Evolutionary conservation across 2,113 vertebrate species (phyloP).

Genomic region (Cephalopterus ornatus): DNA sequence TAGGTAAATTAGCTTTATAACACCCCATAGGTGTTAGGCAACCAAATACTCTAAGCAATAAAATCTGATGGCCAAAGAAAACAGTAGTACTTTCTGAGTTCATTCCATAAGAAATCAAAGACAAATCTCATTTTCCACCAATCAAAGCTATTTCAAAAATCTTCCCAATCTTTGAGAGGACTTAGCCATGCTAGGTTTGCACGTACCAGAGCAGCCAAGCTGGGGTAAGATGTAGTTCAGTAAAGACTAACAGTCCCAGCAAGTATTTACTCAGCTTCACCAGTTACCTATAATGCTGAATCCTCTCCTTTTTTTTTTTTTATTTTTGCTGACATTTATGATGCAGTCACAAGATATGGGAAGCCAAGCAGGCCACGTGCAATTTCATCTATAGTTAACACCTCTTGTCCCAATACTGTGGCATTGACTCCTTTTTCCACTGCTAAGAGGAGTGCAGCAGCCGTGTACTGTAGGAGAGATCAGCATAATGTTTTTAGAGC

Average conservation of each 20-base stretch:
- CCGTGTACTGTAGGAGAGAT: not conserved
- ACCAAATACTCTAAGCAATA: not conserved
- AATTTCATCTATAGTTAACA: not conserved
- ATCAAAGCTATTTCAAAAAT: not conserved
- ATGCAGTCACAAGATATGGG: not conserved
- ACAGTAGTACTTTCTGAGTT: not conserved
- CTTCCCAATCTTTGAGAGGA: not conserved
- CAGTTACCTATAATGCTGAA: not conserved
- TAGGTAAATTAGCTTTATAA: not conserved
- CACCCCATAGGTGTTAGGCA: not conserved
- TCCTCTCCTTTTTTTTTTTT: not conserved
- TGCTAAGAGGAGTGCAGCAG: not conserved
- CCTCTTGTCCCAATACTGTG: not conserved
- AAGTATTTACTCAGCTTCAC: not conserved
- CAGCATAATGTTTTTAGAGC: slow-evolving; percentile 54
- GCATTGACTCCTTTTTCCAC: not conserved
- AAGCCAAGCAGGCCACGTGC: not conserved
- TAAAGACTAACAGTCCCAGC: not conserved
- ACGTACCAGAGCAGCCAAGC: not conserved
- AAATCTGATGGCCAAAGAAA: not conserved
- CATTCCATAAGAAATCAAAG: not conserved
- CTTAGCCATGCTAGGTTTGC: not conserved
- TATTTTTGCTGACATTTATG: not conserved
- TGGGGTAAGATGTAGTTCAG: not conserved
- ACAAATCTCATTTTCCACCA: not conserved